These are phyloP conservation scores for Hirtodrosophila alboralis DNA, from an alignment of 2,888 invertebrate species.

Conservation along the genomic window DNA sequence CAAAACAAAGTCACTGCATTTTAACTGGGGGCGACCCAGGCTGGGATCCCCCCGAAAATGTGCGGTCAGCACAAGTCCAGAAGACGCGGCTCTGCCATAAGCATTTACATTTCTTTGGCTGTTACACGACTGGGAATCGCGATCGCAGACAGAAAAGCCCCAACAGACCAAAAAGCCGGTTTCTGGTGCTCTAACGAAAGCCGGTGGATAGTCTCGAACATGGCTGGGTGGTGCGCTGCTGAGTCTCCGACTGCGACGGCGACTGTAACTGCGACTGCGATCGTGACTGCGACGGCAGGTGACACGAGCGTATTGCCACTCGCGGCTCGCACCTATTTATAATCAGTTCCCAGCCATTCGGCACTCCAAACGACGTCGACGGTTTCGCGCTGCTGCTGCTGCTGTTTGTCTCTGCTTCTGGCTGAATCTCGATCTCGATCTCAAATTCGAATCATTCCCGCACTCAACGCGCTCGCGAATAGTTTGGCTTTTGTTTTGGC, in stretches of 20 bases:
- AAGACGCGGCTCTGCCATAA: constrained; percentile 7
- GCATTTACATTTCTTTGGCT: constrained; percentile 37
- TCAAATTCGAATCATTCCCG: constrained; percentile 62
- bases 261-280: constrained; percentile 9
- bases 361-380: constrained; percentile 51
- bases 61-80: constrained; percentile 5
- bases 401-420: constrained; percentile 35
- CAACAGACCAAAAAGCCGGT: constrained; percentile 54
- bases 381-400: constrained; percentile 49
- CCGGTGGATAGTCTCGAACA: constrained; percentile 69
- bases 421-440: constrained; percentile 44
- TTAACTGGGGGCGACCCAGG: background rate
- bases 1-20: constrained; percentile 4
- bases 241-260: constrained; percentile 3
- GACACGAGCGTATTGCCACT: constrained; percentile 50
- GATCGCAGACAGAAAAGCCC: constrained; percentile 27
- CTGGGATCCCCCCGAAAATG: constrained; percentile 14
- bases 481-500: constrained; percentile 49
- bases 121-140: constrained; percentile 43
- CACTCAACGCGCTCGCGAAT: constrained; percentile 59
- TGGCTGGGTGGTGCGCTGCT: constrained; percentile 22
- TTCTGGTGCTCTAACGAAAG: constrained; percentile 61
- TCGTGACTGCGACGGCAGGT: constrained; percentile 20
- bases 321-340: constrained; percentile 68
- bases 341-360: constrained; percentile 64